These are phyloP conservation scores for Aleadryas rufinucha DNA, from an alignment of 2,113 vertebrate genomes.

Conservation along the genomic window DNA sequence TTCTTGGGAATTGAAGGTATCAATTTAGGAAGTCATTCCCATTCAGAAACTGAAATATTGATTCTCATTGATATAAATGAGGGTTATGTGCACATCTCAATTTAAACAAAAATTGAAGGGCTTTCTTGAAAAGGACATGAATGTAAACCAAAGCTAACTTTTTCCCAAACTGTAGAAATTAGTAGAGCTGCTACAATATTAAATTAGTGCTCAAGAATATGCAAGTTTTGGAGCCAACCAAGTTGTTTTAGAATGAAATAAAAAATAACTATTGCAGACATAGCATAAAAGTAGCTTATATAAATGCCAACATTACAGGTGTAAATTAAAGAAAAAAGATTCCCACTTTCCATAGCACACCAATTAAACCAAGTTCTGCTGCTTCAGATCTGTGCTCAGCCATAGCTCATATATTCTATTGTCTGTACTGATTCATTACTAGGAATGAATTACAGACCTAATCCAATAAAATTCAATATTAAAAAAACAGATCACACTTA, in stretches of 20 bases:
- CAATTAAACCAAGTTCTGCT: neutral
- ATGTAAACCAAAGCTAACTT: neutral
- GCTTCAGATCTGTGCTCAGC: neutral
- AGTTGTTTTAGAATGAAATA: neutral
- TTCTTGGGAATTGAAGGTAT: neutral
- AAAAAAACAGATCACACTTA: neutral
- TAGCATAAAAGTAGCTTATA: neutral
- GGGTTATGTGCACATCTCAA: neutral
- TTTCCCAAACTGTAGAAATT: neutral
- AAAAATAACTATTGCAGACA: neutral
- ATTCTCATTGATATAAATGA: neutral
- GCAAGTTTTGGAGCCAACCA: neutral
- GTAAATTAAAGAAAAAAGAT: neutral
- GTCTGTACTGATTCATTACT: neutral
- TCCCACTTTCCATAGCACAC: neutral
- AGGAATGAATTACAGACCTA: neutral
- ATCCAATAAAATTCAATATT: slow-evolving; percentile 17
- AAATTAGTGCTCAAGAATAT: neutral
- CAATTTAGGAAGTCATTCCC: neutral
- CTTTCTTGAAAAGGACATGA: neutral
- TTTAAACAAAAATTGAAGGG: neutral
- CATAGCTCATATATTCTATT: neutral
- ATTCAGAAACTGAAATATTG: neutral
- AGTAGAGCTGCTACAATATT: neutral
- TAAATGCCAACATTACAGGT: neutral